Evolutionary conservation across 2,888 invertebrate genomes (phyloP).

Genomic region (Noctua comes): DNA sequence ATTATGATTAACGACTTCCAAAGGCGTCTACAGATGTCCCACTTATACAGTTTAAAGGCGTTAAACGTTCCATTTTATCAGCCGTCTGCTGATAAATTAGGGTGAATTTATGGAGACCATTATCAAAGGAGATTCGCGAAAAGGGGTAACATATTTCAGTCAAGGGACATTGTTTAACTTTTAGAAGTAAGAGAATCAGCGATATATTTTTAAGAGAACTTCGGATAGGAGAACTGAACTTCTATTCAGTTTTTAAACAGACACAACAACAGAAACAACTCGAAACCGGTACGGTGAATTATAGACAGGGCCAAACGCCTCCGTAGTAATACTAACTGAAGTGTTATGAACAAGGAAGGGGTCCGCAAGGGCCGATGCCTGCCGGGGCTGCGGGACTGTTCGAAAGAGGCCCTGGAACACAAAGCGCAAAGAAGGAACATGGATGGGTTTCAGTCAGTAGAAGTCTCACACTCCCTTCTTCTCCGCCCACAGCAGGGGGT

Average conservation of each 20-base stretch:
- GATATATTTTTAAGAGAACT: neutral
- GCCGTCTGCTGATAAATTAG: conserved; percentile 17
- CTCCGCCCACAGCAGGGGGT: too few species aligned
- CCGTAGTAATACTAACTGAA: too few species aligned
- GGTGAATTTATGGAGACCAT: conserved; percentile 3
- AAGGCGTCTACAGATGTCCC: conserved; percentile 28
- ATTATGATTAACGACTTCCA: conserved; percentile 57
- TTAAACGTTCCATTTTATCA: conserved; percentile 12
- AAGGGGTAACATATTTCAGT: neutral
- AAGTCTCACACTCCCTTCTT: too few species aligned
- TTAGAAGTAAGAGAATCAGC: neutral
- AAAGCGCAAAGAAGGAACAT: too few species aligned
- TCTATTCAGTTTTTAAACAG: neutral
- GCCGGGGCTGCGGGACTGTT: too few species aligned
- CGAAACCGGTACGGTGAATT: neutral
- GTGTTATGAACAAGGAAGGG: too few species aligned
- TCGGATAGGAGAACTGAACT: neutral
- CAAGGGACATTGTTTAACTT: neutral
- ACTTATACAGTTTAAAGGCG: conserved; percentile 18
- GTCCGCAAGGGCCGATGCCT: too few species aligned
- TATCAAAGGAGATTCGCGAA: neutral
- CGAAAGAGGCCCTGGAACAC: too few species aligned
- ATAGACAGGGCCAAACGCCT: neutral
- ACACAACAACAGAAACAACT: too few species aligned
- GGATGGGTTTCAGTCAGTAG: too few species aligned